Evolutionary conservation across 2,797 vertebrate genomes (phyloP).

Genomic region (Aplochiton taeniatus): DNA sequence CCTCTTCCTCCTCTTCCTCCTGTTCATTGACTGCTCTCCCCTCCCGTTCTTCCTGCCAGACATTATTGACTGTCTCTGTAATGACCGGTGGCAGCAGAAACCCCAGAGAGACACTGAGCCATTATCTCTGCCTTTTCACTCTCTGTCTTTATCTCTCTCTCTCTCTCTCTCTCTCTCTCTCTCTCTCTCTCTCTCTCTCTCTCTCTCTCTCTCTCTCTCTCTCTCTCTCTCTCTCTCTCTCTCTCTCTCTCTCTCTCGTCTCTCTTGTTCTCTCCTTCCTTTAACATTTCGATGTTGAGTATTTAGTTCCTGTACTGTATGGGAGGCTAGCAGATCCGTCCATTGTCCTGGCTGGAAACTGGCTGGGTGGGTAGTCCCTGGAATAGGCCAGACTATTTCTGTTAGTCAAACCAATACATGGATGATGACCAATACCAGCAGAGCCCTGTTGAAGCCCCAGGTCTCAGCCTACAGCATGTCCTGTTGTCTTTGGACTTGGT

Average conservation of each 20-base stretch:
- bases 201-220: neutral
- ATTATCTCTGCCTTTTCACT: neutral
- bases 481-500: slow-evolving; percentile 25
- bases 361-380: neutral
- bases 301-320: neutral
- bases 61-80: slow-evolving; percentile 24
- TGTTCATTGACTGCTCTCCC: too few species aligned
- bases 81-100: too few species aligned
- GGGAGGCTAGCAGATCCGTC: neutral
- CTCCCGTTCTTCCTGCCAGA: slow-evolving; percentile 21
- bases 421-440: too few species aligned
- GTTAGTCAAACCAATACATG: slow-evolving; percentile 26
- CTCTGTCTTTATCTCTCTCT: neutral
- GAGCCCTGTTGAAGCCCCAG: neutral
- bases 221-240: neutral
- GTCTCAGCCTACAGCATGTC: slow-evolving; percentile 14
- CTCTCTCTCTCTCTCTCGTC: neutral
- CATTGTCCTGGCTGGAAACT: neutral
- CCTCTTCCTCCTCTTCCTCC: too few species aligned
- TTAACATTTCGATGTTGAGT: too few species aligned
- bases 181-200: neutral
- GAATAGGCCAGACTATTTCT: too few species aligned
- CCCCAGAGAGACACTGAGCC: too few species aligned
- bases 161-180: slow-evolving; percentile 2
- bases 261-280: neutral